Base-by-base conservation (phyloP, 2,888 invertebrate species). In the Epicampocera succincta region DNA sequence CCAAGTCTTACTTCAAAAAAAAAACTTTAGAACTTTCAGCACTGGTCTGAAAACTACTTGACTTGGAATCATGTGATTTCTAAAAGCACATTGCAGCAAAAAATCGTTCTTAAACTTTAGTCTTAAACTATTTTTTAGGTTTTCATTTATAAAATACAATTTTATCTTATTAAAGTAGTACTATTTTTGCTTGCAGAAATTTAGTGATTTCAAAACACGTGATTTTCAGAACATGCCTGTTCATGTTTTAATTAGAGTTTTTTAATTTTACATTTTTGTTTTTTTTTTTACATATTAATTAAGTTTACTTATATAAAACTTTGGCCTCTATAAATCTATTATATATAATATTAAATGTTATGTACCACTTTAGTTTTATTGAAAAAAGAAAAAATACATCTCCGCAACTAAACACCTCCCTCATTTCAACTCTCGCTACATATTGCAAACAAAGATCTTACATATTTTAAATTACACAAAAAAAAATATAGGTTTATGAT, bases 401-500 rank as follows among this genome's bases (percentile, higher is more conserved):
- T 58, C 33, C 9, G 21, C 17, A 5, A n/a, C n/a, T n/a, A 29
- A 58, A 42, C 21, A 60, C 29, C 61, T 48, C 61, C 29, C 60
- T 19, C 6, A 56, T 56, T 21, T 48, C 42, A 60, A 73, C 61
- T 54, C 63, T 54, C 63, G 21, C 69, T 61, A 60, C 58, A 58
- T 61, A 73, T 66, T 56, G 40, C 50, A 56, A 74, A 72, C 33
- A 33, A 63, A 40, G 48, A 63, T 21, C 56, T 29, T 11, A 56
- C 1, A 56, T 40, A 81, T 74, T 81, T 77, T 63, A 77, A 69
- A 50, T 44, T 40, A 60, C 46, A 73, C 68, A 66, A 52, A 48
- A 15, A 66, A 52, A 48, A 15, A 48, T n/a, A 25, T 42, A 19
- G 15, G 17, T 46, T 9, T 15, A 17, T 4, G n/a, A n/a, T 15